These are phyloP conservation scores for Artibeus lituratus DNA, from an alignment of 2,797 vertebrate species.

Conservation along the genomic window DNA sequence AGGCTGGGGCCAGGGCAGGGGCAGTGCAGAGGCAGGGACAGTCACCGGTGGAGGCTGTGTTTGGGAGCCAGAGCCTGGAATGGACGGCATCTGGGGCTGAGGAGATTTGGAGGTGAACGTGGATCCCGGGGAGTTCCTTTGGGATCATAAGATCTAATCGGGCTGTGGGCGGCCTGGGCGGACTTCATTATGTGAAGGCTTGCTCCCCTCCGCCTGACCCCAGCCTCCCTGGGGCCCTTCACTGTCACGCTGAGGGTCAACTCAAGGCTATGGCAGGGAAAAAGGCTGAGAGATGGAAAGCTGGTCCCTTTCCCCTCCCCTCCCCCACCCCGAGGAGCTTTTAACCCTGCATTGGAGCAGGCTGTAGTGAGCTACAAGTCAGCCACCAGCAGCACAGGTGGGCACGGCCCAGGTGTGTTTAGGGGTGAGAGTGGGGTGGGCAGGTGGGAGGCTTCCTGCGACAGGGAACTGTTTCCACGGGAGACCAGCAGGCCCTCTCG, in stretches of 20 bases:
- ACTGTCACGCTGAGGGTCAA: background rate
- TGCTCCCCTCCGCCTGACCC: background rate
- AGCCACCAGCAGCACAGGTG: background rate
- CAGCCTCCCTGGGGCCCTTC: background rate
- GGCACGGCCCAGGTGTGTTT: rapidly evolving
- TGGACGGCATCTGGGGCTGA: background rate
- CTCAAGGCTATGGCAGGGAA: background rate
- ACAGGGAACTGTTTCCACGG: background rate
- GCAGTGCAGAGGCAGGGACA: rapidly evolving
- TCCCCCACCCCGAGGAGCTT: rapidly evolving
- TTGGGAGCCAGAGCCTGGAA: background rate
- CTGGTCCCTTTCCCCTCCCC: background rate
- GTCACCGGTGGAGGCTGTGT: background rate
- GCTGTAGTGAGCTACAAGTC: background rate
- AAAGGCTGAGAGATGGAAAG: background rate
- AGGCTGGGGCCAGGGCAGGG: background rate
- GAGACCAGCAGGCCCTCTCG: background rate
- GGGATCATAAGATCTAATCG: background rate
- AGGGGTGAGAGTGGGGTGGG: rapidly evolving
- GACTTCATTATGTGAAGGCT: background rate
- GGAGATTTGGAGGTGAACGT: background rate
- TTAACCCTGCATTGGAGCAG: background rate
- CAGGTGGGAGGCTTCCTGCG: background rate
- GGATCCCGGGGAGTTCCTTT: background rate
- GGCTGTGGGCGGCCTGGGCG: background rate